Base-by-base conservation (phyloP, 2,888 invertebrate species). In the Drosophila hamatofila region DNA sequence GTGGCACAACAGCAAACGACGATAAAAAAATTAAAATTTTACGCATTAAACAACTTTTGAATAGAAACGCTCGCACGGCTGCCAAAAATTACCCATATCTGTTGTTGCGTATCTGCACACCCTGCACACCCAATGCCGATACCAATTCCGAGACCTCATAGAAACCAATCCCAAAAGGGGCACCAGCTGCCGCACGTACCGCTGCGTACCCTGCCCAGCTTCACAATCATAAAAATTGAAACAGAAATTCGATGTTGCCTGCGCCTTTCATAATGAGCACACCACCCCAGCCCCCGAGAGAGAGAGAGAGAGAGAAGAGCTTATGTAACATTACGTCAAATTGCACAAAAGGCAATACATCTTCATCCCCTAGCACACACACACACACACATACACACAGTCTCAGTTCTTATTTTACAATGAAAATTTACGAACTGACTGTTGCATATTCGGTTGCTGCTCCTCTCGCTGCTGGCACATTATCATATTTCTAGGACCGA, bases 261-360 rank as follows among this genome's bases (percentile, higher is more conserved):
- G 63, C 58, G 60, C 68, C 63, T 58, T 67, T 71, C 69, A 78
- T 79, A 81, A 83, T 85, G 83, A 85, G 80, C 77, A 48, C 49
- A 30, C 73, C 62, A 52, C 68, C 37, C 54, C 52, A 52, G 35
- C 16, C 2, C 4, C n/a, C n/a, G n/a, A n/a, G n/a, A n/a, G n/a
- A n/a, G n/a, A n/a, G n/a, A 9, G n/a, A 30, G 12, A 1, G 48
- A 30, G 48, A 8, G 33, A 67, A 69, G 78, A 81, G 87, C 84
- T 84, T 87, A 78, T 88, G 88, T 88, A 88, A 86, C 88, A 88
- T 90, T 90, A 89, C 89, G 90, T 91, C 91, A 91, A 89, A 89
- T 89, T 83, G 87, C 83, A 88, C 89, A 89, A 88, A 91, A 87
- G 90, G 89, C 88, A 89, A 90, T 91, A 89, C 88, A 89, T 91